phyloP scores from a whole-genome alignment of 2,797 vertebrate genomes.

The Paedocypris micromegethes region DNA sequence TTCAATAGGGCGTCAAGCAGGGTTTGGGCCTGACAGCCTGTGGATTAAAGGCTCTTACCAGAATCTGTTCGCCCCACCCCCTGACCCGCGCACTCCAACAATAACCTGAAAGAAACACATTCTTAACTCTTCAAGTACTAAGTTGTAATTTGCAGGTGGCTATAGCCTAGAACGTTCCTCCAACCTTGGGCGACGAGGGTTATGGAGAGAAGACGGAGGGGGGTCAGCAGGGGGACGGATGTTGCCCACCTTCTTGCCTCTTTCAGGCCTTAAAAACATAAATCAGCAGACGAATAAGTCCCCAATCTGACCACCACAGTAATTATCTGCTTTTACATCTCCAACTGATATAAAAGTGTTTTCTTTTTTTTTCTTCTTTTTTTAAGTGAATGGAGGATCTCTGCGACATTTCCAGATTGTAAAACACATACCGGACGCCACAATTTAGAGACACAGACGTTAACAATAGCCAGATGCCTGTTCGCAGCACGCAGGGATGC shows the following conservation, averaged over 20 bases:
- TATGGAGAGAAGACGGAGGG: constrained; percentile 4
- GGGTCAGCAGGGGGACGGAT: constrained; percentile 10
- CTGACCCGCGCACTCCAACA: constrained; percentile 57
- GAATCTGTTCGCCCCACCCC: constrained; percentile 64
- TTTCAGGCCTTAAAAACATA: constrained; percentile 22
- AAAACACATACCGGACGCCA: constrained; percentile 28
- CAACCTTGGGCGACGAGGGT: constrained; percentile 49
- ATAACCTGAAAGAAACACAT: constrained; percentile 61
- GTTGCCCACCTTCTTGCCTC: constrained; percentile 18
- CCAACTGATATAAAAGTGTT: not conserved
- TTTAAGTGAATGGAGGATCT: constrained; percentile 6
- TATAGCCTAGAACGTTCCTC: constrained; percentile 55
- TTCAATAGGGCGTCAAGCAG: constrained; percentile 82
- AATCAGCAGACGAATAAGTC: not conserved
- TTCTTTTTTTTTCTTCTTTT: too few relatives aligned
- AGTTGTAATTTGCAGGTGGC: constrained; percentile 66
- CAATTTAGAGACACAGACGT: constrained; percentile 48
- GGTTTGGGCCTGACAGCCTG: constrained; percentile 75
- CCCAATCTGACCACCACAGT: constrained; percentile 26
- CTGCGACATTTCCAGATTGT: constrained; percentile 38
- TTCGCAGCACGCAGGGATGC: constrained; percentile 51
- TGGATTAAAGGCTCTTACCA: constrained; percentile 78
- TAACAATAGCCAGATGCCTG: constrained; percentile 66
- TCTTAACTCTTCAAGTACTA: constrained; percentile 64
- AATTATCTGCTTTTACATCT: constrained; percentile 11